These are phyloP conservation scores for Vultur gryphus DNA, from an alignment of 2,797 vertebrate species.

Conservation along the genomic window DNA sequence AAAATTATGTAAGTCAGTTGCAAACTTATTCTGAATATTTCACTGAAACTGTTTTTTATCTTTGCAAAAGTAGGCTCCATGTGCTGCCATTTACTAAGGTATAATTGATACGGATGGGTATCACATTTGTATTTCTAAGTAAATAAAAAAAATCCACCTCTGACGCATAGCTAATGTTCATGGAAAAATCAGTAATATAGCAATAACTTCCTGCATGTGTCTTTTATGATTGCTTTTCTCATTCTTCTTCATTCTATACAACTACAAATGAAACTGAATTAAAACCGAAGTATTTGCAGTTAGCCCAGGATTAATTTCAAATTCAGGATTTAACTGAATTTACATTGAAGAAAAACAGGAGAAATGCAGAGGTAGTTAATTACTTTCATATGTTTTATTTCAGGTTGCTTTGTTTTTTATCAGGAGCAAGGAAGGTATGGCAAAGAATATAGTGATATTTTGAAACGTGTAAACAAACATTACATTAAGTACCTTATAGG, in stretches of 20 bases:
- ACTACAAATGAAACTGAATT: not conserved
- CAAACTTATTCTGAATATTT: slow-evolving; percentile 6
- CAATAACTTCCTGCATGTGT: not conserved
- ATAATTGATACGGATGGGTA: not conserved
- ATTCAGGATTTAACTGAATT: not conserved
- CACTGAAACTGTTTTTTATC: not conserved
- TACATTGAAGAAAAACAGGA: not conserved
- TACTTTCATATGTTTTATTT: not conserved
- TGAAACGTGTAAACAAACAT: not conserved
- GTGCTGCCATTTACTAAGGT: not conserved
- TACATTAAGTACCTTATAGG: not conserved
- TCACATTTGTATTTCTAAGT: not conserved
- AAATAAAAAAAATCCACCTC: not conserved
- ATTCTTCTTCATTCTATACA: not conserved
- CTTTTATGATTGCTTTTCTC: not conserved
- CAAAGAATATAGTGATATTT: not conserved
- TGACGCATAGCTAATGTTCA: not conserved
- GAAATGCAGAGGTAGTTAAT: not conserved
- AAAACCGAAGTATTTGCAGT: not conserved
- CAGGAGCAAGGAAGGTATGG: not conserved
- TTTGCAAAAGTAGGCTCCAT: not conserved
- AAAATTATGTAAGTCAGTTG: slow-evolving; percentile 14
- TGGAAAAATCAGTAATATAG: not conserved
- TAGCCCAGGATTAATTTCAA: not conserved
- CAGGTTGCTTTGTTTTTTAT: not conserved